Evolutionary conservation across 2,797 vertebrate species (phyloP).

Genomic region (Peromyscus attwateri): DNA sequence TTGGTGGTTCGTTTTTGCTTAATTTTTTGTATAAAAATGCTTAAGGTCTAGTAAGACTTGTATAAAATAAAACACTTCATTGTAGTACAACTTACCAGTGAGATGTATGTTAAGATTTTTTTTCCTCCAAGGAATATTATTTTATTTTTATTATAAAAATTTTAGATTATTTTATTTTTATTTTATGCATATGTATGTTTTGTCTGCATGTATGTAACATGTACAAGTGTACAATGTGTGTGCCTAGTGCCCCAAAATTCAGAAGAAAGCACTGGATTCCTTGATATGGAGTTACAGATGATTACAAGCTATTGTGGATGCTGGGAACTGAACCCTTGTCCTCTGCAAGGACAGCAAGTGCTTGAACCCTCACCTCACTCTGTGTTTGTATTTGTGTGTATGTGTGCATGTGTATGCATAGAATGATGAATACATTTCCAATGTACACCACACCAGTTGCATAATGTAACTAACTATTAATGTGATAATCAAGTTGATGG

Average conservation of each 20-base stretch:
- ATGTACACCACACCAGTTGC: conserved; percentile 63
- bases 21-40: neutral
- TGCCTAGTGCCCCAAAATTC: neutral
- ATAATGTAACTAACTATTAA: conserved; percentile 35
- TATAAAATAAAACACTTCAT: neutral
- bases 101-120: neutral
- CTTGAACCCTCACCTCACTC: no score
- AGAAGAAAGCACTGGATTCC: neutral
- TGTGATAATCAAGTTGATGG: conserved; percentile 54
- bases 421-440: conserved; percentile 71
- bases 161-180: neutral
- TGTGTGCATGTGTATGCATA: neutral
- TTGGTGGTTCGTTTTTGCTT: conserved; percentile 47
- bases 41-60: neutral
- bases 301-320: neutral
- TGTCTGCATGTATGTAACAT: neutral
- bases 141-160: neutral
- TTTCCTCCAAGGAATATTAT: neutral
- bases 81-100: neutral
- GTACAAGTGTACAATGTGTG: neutral
- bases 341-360: neutral
- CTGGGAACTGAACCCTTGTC: neutral
- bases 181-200: neutral
- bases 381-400: neutral
- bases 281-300: neutral